Evolutionary conservation across 2,888 invertebrate species (phyloP), one percentile per base, ranked within the genome.

Genomic region (Pyrrhia umbra): DNA sequence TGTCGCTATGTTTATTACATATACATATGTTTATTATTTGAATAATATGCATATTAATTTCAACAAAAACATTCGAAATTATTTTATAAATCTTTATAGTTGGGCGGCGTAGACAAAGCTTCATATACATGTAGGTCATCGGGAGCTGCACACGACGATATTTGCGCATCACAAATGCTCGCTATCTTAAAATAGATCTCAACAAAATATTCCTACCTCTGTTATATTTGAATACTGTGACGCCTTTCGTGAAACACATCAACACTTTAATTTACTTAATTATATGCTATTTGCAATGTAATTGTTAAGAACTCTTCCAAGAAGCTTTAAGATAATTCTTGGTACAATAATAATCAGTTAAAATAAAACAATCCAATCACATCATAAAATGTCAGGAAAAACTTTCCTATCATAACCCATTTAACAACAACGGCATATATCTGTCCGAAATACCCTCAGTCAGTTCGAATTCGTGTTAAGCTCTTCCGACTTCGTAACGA

Each of bases 131-230:
- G 65, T 81, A 79, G 84, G 81, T 85, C 84, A 78, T 46, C 67
- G 73, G 73, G 77, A 81, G 66, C 55, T 78, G 75, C 78, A 79
- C 71, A 66, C 76, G 68, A 73, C 81, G 74, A 67, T 67, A 83
- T 80, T 81, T 75, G 71, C 75, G 70, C 72, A 75, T 70, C 75
- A 71, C 75, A 78, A 77, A 82, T 61, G 74, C 57, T 73, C 61
- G 20, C 59, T 66, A 56, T 73, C 67, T 58, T 58, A 69, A 81
- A 81, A 83, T 83, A 83, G 75, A 77, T 56, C 42, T 37, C 37
- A 50, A 63, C 68, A 54, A 68, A 77, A 78, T 78, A 68, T 68
- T 79, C 61, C 51, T 57, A 65, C 51, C 50, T 65, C 47, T 54
- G 43, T 54, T 56, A 23, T 52, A 67, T 72, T 61, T 68, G 23